These are phyloP conservation scores for Brachionus calyciflorus DNA, from an alignment of 1,140 invertebrate species.

Conservation along the genomic window DNA sequence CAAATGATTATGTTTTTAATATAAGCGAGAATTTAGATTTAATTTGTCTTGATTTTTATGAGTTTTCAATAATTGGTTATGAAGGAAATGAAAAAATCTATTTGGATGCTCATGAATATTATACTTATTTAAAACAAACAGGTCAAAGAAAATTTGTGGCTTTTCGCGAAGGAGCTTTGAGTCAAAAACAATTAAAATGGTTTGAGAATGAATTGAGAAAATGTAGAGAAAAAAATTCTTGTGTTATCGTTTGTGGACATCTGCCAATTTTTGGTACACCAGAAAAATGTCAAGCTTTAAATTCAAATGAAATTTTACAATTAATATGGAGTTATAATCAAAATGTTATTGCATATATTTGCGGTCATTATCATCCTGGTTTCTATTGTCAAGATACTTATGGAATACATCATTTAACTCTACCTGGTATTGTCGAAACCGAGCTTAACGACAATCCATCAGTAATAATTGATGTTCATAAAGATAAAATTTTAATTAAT, in stretches of 20 bases:
- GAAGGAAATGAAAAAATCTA: slow-evolving; percentile 46
- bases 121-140: slow-evolving; percentile 50
- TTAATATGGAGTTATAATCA: slow-evolving; percentile 49
- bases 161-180: slow-evolving; percentile 56
- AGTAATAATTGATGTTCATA: slow-evolving; percentile 53
- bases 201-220: slow-evolving; percentile 51
- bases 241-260: slow-evolving; percentile 53
- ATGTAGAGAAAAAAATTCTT: slow-evolving; percentile 49
- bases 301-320: slow-evolving; percentile 53
- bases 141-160: slow-evolving; percentile 53
- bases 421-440: slow-evolving; percentile 56
- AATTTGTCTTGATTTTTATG: slow-evolving; percentile 55
- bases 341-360: slow-evolving; percentile 53
- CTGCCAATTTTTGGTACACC: slow-evolving; percentile 51
- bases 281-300: slow-evolving; percentile 52
- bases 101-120: slow-evolving; percentile 49
- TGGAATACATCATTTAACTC: slow-evolving; percentile 54
- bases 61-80: slow-evolving; percentile 55
- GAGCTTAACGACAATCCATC: slow-evolving; percentile 51
- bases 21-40: not conserved
- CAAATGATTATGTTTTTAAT: slow-evolving; percentile 5
- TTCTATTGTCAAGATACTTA: slow-evolving; percentile 52
- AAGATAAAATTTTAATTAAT: slow-evolving; percentile 50
- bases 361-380: slow-evolving; percentile 55
- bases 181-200: slow-evolving; percentile 55